phyloP scores from a whole-genome alignment of 2,113 vertebrate species.

The Prinia subflava region DNA sequence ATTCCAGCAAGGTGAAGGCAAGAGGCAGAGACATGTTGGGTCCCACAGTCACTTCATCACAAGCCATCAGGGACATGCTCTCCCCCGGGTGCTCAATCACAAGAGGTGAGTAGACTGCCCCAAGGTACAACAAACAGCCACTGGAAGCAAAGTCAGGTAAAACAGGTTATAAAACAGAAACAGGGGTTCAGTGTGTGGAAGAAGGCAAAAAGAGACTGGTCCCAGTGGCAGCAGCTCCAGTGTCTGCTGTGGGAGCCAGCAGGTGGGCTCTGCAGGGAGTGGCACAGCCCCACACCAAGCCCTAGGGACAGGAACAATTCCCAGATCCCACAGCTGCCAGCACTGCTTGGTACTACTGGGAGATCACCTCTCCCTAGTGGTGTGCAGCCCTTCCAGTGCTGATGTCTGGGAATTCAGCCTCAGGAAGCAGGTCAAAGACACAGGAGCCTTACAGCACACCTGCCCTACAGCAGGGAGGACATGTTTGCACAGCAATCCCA shows the following conservation, averaged over 20 bases:
- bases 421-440: not conserved
- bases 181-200: not conserved
- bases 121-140: not conserved
- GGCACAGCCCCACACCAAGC: not conserved
- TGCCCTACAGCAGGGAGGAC: not conserved
- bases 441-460: not conserved
- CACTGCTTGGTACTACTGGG: not conserved
- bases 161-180: not conserved
- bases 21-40: not conserved
- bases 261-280: not conserved
- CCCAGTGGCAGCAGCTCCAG: not conserved
- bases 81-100: not conserved
- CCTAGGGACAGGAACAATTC: not conserved
- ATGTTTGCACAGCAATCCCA: not conserved
- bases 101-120: not conserved
- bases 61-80: not conserved
- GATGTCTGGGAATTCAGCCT: not conserved
- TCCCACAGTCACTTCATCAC: not conserved
- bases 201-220: not conserved
- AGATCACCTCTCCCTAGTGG: not conserved
- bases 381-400: not conserved
- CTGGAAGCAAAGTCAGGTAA: not conserved
- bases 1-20: not conserved
- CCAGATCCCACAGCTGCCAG: not conserved
- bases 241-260: not conserved